Evolutionary conservation across 2,113 vertebrate species (phyloP), one percentile per base, ranked within the genome.

Genomic region (Cephalophus harveyi): DNA sequence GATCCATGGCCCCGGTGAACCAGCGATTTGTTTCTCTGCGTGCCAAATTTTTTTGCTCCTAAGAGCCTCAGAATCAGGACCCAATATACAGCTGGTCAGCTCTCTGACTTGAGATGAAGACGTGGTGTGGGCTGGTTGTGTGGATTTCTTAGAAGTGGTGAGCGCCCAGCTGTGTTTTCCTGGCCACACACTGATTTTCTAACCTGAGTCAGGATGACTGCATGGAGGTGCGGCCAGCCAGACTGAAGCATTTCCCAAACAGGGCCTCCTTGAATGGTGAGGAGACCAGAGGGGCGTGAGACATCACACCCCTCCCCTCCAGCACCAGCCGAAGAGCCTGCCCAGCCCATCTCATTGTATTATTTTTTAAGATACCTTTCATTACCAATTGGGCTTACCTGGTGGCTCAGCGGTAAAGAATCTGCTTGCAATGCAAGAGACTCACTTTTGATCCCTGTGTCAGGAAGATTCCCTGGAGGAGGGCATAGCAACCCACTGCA

Each of bases 101-200:
- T 33, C 50, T 54, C 78, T 2, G 17, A 64, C 3, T 5, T 1
- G 8, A 81, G 50, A 40, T 33, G 16, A 54, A 67, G 33, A 36
- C 1, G 1, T 62, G 25, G 27, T 21, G 9, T 9, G 57, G 64
- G 40, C 46, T 67, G 52, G 30, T 43, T 19, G 15, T 76, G 83
- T 36, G 12, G 25, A 33, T 95, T 97, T 97, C 98, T 85, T 85
- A 93, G 89, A 91, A 94, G 71, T 92, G 87, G 50, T 21, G 84
- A 94, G 90, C 46, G 30, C 48, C 79, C 52, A 13, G 89, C 43
- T 91, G 76, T 92, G 93, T 62, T 95, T 84, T 89, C 79, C 62
- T 93, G 94, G 91, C 94, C 95, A 95, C 86, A 74, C 95, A 98
- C 48, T 92, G 97, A 98, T 97, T 96, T 97, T 91, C 62, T 83